phyloP scores from a whole-genome alignment of 2,113 vertebrate genomes.

The Callionymus lyra region DNA sequence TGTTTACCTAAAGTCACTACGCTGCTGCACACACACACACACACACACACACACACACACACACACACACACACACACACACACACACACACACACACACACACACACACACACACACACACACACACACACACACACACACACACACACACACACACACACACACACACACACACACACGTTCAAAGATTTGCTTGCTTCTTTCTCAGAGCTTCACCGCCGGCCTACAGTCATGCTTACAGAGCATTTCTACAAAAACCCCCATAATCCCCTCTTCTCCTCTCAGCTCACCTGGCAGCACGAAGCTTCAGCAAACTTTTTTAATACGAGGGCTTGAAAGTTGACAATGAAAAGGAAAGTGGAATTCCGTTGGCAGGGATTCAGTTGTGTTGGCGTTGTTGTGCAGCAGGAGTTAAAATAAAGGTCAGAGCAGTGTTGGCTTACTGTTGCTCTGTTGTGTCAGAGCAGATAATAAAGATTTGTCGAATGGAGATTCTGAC shows the following conservation, averaged over 20 bases:
- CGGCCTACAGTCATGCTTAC: slow-evolving; percentile 51
- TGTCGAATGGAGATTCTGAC: too few relatives aligned
- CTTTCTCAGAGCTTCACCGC: slow-evolving; percentile 43
- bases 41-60: slow-evolving; percentile 1
- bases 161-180: slow-evolving; percentile 1
- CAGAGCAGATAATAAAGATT: too few relatives aligned
- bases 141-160: slow-evolving; percentile 6
- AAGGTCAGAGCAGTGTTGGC: too few relatives aligned
- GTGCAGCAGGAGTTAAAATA: too few relatives aligned
- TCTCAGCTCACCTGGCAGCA: slow-evolving; percentile 44
- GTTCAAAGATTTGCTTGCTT: slow-evolving; percentile 19
- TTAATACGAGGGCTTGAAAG: slow-evolving; percentile 36
- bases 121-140: slow-evolving; percentile 13
- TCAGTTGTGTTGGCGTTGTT: slow-evolving; percentile 30
- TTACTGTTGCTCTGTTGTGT: too few relatives aligned
- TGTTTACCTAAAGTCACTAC: slow-evolving; percentile 40
- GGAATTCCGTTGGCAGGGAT: slow-evolving; percentile 41
- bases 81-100: too few relatives aligned
- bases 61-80: slow-evolving; percentile 1
- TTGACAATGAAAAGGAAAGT: slow-evolving; percentile 42
- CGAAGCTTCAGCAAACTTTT: slow-evolving; percentile 42
- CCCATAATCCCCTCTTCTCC: slow-evolving; percentile 44
- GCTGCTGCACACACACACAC: neutral
- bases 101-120: slow-evolving; percentile 10
- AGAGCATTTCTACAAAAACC: slow-evolving; percentile 49